Conservation (phyloP, 2,113 vertebrate species). For the Psilopogon haemacephalus region DNA sequence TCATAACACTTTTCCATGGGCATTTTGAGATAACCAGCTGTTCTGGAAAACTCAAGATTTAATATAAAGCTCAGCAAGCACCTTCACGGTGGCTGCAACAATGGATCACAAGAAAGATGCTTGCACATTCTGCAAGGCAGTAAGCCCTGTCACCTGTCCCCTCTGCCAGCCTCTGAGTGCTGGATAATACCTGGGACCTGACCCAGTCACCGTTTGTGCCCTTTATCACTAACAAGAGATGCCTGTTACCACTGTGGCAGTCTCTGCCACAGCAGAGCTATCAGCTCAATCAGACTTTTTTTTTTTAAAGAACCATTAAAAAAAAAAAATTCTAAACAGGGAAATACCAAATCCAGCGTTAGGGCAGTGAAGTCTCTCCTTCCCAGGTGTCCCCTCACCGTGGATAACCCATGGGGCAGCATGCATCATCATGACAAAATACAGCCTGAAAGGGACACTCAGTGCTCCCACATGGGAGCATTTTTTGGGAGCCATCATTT, state of each 20-base stretch:
- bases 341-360: background rate
- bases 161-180: background rate
- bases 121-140: background rate
- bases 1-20: too few species aligned
- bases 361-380: background rate
- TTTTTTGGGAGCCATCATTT: background rate
- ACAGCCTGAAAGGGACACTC: background rate
- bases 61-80: background rate
- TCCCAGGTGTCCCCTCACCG: rapidly evolving
- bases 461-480: rapidly evolving
- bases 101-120: background rate
- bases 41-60: background rate
- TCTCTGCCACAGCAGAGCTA: background rate
- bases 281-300: background rate
- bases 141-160: background rate
- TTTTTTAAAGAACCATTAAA: rapidly evolving
- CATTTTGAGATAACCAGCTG: background rate
- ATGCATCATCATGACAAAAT: rapidly evolving
- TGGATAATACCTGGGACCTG: background rate
- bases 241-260: background rate
- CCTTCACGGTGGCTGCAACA: background rate
- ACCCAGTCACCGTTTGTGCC: background rate
- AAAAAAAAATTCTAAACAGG: background rate
- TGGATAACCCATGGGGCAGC: background rate
- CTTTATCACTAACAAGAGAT: background rate